Evolutionary conservation across 2,113 vertebrate species (phyloP), one percentile per base, ranked within the genome.

Genomic region (Mola mola): DNA sequence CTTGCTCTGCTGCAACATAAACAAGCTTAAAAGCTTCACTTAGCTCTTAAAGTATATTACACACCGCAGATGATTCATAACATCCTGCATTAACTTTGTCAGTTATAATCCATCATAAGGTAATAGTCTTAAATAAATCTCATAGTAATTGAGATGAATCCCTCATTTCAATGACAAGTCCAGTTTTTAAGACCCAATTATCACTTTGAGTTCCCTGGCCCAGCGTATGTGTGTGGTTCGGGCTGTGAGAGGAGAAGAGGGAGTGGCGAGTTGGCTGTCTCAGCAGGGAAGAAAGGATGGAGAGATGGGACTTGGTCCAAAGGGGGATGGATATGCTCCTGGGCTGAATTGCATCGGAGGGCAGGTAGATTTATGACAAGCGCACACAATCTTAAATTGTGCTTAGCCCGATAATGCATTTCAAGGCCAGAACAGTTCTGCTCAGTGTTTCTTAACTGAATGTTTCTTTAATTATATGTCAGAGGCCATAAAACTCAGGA

Each of bases 381-480:
- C 63, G 75, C 90, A 79, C 86, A 85, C 86, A 87, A 77, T 82
- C 85, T 90, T 92, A 88, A 92, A 92, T 90, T 90, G 91, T 86
- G 85, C 86, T 71, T 67, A 25, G 66, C 44, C 81, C 59, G 80
- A 88, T 89, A 86, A 91, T 91, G 88, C 85, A 88, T 89, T 72
- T 75, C 81, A 73, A 79, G 87, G 88, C 86, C 87, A 85, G 82
- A 80, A 84, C 80, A 84, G 83, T 86, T 90, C 83, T 87, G 79
- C 85, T 88, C 85, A 79, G 75, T 89, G 85, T 84, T 92, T 88
- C 90, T 88, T 90, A 90, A 93, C 91, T 91, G 90, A 89, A 92
- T 93, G 89, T 89, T 91, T 92, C 90, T 91, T 92, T 92, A 87
- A 93, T 93, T 91, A 93, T 92, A 91, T 92, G 91, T 92, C 92